Base-by-base conservation (phyloP, 2,797 vertebrate species). In the Telmatherina bonti region DNA sequence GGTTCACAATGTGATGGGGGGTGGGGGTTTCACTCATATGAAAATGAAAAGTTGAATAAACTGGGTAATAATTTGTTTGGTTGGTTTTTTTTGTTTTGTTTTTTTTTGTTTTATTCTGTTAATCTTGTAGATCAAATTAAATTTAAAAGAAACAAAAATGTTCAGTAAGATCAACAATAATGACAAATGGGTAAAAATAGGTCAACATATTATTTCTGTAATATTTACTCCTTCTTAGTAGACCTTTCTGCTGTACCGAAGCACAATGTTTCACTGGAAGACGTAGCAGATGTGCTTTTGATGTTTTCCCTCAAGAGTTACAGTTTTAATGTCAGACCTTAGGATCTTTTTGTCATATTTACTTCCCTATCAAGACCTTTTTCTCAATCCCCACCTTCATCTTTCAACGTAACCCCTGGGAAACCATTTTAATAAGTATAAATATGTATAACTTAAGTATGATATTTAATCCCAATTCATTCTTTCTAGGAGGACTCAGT, bases 41-140 rank as follows among this genome's bases (percentile, higher is more conserved):
- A 78, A 53, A 58, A 60, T 33, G n/a, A n/a, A 31, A 51, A 67
- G 35, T 60, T 13, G 2, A 41, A 72, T 20, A 60, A 66, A 47
- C 12, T 0, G 3, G 38, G 4, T 43, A 43, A 43, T 13, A 7
- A 7, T 43, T 15, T 18, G 16, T 18, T 20, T 9, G n/a, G n/a
- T n/a, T n/a, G 18, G n/a, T n/a, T 45, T 45, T 2, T 45, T 45
- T 45, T n/a, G n/a, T 45, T 7, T 7, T 45, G 18, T 45, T n/a
- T 45, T 45, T 2, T 45, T 45, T 45, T n/a, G n/a, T 45, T 7
- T 7, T 45, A 7, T 9, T n/a, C 20, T n/a, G 18, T 20, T n/a
- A n/a, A 20, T 16, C n/a, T n/a, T 45, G 20, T 2, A 45, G 18
- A 45, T 45, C 18, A 9, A n/a, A 45, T n/a, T 45, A 3, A 45